A percentile compares a stretch with the other conserved stretches of the same genome.
phyloP scores from a whole-genome alignment of 53 echinoderm and acorn worm genomes.

The Apostichopus leukothele region DNA sequence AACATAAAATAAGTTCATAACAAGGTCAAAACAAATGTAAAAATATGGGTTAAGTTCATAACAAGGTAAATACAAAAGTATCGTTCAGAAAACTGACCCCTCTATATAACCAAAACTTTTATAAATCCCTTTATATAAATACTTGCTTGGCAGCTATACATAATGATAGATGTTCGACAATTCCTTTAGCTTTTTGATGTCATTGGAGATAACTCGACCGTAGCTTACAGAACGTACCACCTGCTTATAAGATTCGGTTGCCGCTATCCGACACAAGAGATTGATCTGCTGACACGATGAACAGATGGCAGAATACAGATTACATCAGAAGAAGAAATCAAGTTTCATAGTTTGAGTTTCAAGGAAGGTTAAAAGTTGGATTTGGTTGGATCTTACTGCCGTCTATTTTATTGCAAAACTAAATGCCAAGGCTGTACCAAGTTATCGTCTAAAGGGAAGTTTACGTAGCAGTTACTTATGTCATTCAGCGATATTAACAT shows the following conservation, averaged over 20 bases:
- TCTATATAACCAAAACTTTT: no score
- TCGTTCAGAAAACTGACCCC: no score
- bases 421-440: background rate
- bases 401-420: background rate
- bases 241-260: background rate
- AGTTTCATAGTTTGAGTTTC: background rate
- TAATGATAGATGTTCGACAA: background rate
- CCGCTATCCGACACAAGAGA: background rate
- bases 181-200: background rate
- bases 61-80: no score
- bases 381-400: background rate
- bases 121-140: no score
- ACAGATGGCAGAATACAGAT: background rate
- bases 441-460: no score
- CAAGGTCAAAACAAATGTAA: background rate
- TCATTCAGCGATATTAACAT: no score
- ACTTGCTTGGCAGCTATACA: no score
- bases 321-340: background rate
- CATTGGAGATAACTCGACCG: background rate
- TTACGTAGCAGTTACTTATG: no score
- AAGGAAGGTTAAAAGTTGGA: background rate
- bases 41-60: no score
- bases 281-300: background rate
- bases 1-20: no score
- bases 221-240: background rate